Evolutionary conservation across 2,797 vertebrate species (phyloP).

Genomic region (Enteromius anoplus): DNA sequence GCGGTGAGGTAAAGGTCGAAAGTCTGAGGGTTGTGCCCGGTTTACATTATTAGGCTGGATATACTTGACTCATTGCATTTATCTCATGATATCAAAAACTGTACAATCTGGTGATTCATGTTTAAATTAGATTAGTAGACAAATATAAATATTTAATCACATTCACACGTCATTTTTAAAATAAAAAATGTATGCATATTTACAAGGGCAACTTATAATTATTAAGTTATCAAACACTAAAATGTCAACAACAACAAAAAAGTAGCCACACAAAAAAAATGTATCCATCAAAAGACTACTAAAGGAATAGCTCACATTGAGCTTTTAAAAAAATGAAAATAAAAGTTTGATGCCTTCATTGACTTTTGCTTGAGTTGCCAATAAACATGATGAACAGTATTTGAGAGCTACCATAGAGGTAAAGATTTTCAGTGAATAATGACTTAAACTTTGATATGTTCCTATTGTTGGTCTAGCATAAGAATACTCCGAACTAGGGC

Average conservation of each 20-base stretch:
- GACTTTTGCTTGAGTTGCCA: not conserved
- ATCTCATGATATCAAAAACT: not conserved
- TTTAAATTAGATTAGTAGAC: not conserved
- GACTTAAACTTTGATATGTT: not conserved
- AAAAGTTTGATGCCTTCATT: not conserved
- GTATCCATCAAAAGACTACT: not conserved
- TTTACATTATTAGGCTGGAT: not conserved
- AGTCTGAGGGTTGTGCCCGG: not conserved
- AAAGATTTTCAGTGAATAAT: not conserved
- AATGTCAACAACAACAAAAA: not conserved
- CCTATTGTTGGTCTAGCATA: not conserved
- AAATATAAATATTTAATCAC: not conserved
- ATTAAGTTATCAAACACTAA: not conserved
- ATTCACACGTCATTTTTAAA: not conserved
- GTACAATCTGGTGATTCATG: not conserved
- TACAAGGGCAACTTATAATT: not conserved
- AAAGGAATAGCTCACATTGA: not conserved
- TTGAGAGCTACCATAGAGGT: not conserved
- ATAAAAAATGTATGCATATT: not conserved
- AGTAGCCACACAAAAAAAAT: not conserved
- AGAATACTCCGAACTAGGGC: not conserved
- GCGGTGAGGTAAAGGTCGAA: not conserved
- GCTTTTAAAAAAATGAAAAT: not conserved
- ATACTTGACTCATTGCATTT: not conserved
- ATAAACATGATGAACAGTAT: not conserved